Percentiles rank a stretch among this genome's conserved stretches.
These are phyloP conservation scores for Mus spicilegus DNA, from an alignment of 2,113 vertebrate species.

Conservation along the genomic window DNA sequence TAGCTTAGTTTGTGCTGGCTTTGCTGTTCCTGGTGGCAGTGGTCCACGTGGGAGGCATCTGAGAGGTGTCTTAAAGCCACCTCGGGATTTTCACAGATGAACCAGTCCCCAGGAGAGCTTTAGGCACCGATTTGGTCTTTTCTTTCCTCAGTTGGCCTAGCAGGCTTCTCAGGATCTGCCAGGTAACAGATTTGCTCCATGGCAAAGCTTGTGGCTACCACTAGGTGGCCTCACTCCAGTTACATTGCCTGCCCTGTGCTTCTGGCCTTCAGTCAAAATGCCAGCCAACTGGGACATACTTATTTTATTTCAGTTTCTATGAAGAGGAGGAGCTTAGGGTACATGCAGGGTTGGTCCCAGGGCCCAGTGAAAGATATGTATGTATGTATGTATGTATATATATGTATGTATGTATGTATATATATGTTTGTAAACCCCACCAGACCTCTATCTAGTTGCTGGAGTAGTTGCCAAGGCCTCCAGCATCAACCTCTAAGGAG, in stretches of 20 bases:
- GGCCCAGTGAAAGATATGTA: not conserved
- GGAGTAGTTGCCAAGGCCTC: not conserved
- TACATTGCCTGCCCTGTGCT: not conserved
- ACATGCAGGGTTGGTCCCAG: not conserved
- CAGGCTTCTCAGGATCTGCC: not conserved
- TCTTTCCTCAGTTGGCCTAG: not conserved
- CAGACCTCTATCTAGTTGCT: not conserved
- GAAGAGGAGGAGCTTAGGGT: not conserved
- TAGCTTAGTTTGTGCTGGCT: slow-evolving; percentile 7
- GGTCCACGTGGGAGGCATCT: not conserved
- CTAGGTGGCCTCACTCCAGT: slow-evolving; percentile 47
- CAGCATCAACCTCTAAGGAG: not conserved
- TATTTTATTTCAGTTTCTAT: not conserved
- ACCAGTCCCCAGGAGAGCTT: not conserved
- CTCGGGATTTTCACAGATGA: not conserved
- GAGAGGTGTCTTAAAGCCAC: not conserved
- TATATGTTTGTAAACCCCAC: not conserved
- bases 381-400: not conserved
- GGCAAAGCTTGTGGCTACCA: not conserved
- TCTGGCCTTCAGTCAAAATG: not conserved
- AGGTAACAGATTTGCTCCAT: not conserved
- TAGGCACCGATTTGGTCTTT: not conserved
- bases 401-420: not conserved
- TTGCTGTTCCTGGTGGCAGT: not conserved
- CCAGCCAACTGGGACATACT: not conserved